Percentiles rank a stretch among this genome's conserved stretches.
Conservation (phyloP, 2,113 vertebrate genomes). For the Potamarius usumacintae region DNA sequence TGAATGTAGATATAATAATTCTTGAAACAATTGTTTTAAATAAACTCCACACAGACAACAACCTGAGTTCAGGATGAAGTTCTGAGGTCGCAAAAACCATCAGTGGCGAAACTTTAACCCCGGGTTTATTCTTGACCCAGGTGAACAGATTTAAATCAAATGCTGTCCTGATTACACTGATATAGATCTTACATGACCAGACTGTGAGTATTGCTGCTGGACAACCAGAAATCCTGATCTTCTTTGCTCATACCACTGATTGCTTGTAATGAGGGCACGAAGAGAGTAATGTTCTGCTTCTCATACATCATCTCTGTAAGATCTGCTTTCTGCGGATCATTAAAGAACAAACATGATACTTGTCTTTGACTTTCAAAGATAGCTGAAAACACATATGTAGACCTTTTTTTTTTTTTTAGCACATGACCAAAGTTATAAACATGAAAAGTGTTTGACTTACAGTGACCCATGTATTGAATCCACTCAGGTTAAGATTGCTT, state of each 20-base stretch:
- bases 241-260: conserved; percentile 75
- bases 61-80: not conserved
- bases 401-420: not conserved
- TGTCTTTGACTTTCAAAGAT: not conserved
- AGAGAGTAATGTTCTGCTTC: conserved; percentile 79
- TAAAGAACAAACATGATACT: not conserved
- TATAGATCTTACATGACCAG: conserved; percentile 77
- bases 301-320: conserved; percentile 68
- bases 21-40: not conserved
- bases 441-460: conserved; percentile 73
- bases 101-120: not conserved
- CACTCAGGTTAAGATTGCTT: conserved; percentile 71
- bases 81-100: not conserved
- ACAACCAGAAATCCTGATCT: conserved; percentile 82
- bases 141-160: not conserved
- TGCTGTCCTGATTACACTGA: not conserved
- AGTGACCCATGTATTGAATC: conserved; percentile 80
- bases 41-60: not conserved
- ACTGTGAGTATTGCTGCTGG: conserved; percentile 74
- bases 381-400: not conserved
- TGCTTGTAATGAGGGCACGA: conserved; percentile 81
- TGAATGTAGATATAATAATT: too few relatives aligned
- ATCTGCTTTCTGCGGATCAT: conserved; percentile 71
- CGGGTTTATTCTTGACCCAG: not conserved
- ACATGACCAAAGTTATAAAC: not conserved